A percentile compares a stretch with the other conserved stretches of the same genome.
phyloP scores from a whole-genome alignment of 2,113 vertebrate genomes.

The Gasterosteus aculeatus region DNA sequence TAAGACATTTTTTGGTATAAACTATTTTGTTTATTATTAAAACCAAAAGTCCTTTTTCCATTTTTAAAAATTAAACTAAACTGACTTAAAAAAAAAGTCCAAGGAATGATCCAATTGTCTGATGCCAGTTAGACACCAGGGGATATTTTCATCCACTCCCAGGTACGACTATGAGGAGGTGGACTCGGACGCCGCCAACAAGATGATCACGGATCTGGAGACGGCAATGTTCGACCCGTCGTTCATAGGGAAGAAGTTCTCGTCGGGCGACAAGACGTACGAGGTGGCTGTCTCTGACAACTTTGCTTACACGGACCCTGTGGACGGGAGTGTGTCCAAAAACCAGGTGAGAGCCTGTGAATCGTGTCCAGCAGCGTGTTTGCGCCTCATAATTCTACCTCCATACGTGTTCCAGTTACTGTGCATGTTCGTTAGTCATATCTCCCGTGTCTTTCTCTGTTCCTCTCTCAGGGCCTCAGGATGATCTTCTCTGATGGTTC shows the following conservation, averaged over 20 bases:
- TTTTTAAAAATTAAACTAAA: too few species aligned
- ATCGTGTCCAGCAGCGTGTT: background rate
- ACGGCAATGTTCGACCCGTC: constrained; percentile 86
- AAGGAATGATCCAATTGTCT: background rate
- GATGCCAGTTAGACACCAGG: background rate
- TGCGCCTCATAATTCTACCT: constrained; percentile 15
- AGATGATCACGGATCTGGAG: constrained; percentile 96
- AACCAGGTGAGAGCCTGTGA: constrained; percentile 87
- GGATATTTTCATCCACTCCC: constrained; percentile 6
- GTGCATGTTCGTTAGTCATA: constrained; percentile 21
- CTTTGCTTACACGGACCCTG: constrained; percentile 94
- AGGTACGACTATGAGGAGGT: constrained; percentile 99
- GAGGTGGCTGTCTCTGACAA: constrained; percentile 92
- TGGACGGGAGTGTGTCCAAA: constrained; percentile 94
- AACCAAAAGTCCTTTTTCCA: background rate
- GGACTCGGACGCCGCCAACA: constrained; percentile 90
- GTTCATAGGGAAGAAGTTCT: constrained; percentile 91
- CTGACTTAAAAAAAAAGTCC: background rate
- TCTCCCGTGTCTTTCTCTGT: constrained; percentile 5
- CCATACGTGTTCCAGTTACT: constrained; percentile 26
- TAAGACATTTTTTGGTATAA: background rate
- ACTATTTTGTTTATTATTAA: background rate
- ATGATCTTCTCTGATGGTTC: constrained; percentile 97
- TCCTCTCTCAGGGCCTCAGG: constrained; percentile 86
- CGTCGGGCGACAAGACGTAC: constrained; percentile 89